A percentile compares a stretch with the other conserved stretches of the same genome.
phyloP scores from a whole-genome alignment of 1,140 invertebrate genomes.

The Aphelenchoides besseyi region DNA sequence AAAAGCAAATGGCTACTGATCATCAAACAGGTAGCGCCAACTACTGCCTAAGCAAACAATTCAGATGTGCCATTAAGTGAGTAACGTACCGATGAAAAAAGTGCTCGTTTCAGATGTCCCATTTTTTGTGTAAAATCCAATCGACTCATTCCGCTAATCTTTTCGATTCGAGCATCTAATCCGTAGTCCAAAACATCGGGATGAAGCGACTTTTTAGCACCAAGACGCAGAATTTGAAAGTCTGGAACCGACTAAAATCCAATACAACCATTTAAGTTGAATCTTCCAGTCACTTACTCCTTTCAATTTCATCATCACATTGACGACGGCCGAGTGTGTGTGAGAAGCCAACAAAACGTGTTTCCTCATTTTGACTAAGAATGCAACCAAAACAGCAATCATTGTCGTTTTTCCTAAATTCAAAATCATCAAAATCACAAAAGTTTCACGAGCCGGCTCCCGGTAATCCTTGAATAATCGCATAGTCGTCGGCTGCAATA shows the following conservation, averaged over 20 bases:
- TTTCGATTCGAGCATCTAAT: conserved; percentile 31
- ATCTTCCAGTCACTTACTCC: conserved; percentile 68
- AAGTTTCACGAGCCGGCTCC: conserved; percentile 21
- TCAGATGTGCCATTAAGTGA: conserved; percentile 69
- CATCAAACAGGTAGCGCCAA: conserved; percentile 83
- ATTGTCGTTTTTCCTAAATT: conserved; percentile 82
- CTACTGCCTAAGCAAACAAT: conserved; percentile 70
- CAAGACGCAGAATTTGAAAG: conserved; percentile 6
- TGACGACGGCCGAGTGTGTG: conserved; percentile 89
- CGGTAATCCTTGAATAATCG: conserved; percentile 32
- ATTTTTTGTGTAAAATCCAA: too few relatives aligned
- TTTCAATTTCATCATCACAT: conserved; percentile 76
- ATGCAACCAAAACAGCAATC: conserved; percentile 75
- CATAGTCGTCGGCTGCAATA: conserved; percentile 20
- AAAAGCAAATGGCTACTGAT: conserved; percentile 73
- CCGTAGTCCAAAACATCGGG: neutral
- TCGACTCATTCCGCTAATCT: conserved; percentile 48
- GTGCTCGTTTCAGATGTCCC: too few relatives aligned
- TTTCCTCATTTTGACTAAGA: conserved; percentile 72
- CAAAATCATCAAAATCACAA: neutral
- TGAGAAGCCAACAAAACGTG: conserved; percentile 83
- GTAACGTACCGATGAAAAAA: too few relatives aligned
- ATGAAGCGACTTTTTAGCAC: conserved; percentile 11
- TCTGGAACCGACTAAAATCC: conserved; percentile 12
- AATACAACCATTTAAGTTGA: too few relatives aligned